Conservation (phyloP, 2,888 invertebrate genomes). For the Agrochola litura region DNA sequence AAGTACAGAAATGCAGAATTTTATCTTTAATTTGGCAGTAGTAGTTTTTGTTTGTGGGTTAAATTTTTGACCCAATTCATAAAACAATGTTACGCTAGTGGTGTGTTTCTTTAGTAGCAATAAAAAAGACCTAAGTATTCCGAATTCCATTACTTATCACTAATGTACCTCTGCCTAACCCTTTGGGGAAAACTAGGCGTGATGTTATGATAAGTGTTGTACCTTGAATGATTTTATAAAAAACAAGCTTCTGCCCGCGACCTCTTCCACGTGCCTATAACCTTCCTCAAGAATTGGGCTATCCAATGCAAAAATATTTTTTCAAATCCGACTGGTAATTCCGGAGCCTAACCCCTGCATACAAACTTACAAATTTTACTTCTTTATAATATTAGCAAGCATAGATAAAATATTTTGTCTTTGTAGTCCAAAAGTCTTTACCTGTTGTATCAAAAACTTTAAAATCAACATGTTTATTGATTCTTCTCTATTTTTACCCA, state of each 20-base stretch:
- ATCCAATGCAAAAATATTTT: too few species aligned
- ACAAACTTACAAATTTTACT: too few species aligned
- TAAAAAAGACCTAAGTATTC: too few species aligned
- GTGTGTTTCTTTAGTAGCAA: not conserved
- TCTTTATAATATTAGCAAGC: too few species aligned
- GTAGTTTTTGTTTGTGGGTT: not conserved
- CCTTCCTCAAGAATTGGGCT: too few species aligned
- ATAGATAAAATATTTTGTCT: not conserved
- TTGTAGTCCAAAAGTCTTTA: not conserved
- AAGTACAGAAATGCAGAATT: not conserved
- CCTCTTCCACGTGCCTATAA: too few species aligned
- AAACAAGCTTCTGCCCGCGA: too few species aligned
- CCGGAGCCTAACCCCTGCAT: too few species aligned
- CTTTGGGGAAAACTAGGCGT: too few species aligned
- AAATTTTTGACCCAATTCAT: slow-evolving; percentile 19
- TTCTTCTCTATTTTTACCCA: not conserved
- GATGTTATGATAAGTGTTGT: too few species aligned
- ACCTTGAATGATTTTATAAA: not conserved
- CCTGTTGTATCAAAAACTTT: not conserved
- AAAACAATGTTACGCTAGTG: not conserved
- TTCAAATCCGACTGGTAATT: too few species aligned
- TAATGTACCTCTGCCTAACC: not conserved
- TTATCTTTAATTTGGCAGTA: not conserved
- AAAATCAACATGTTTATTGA: not conserved
- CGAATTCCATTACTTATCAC: too few species aligned